Percentiles rank a stretch among this genome's conserved stretches.
Conservation (phyloP, 2,797 vertebrate genomes). For the Lepidocolaptes lacrymiger region DNA sequence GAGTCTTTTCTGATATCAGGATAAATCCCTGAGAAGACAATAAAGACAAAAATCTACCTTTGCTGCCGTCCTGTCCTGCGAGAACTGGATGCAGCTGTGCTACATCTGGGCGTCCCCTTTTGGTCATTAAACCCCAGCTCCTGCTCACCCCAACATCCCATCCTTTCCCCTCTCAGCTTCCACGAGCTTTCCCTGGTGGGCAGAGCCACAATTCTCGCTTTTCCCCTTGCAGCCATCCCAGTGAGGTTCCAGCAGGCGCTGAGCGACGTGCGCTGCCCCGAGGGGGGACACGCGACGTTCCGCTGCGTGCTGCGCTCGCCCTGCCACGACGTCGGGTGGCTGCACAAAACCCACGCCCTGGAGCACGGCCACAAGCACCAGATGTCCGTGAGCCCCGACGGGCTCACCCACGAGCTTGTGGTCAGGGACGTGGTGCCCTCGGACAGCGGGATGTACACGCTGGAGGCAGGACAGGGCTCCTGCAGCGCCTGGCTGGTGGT, state of each 20-base stretch:
- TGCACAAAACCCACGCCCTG: slow-evolving; percentile 77
- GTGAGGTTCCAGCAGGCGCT: slow-evolving; percentile 81
- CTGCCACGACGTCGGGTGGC: slow-evolving; percentile 80
- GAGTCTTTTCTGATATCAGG: no score
- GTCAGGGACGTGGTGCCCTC: slow-evolving; percentile 78
- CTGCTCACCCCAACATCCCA: not conserved
- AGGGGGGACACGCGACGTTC: slow-evolving; percentile 81
- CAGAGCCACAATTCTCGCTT: not conserved
- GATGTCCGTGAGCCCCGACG: slow-evolving; percentile 82
- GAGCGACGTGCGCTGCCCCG: slow-evolving; percentile 79
- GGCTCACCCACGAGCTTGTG: slow-evolving; percentile 85
- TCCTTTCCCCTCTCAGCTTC: not conserved
- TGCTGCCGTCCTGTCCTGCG: not conserved
- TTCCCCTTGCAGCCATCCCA: slow-evolving; percentile 67
- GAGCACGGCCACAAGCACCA: slow-evolving; percentile 77
- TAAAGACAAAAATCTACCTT: not conserved
- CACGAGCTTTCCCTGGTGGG: not conserved
- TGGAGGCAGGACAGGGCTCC: slow-evolving; percentile 82
- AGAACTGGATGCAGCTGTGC: not conserved
- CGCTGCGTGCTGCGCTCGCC: slow-evolving; percentile 82
- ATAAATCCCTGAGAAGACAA: not conserved
- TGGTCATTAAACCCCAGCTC: not conserved
- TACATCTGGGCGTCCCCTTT: not conserved
- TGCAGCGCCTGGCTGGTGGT: slow-evolving; percentile 89
- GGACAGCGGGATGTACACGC: slow-evolving; percentile 87